Conservation (phyloP, 2,888 invertebrate species). For the Lapara coniferarum region DNA sequence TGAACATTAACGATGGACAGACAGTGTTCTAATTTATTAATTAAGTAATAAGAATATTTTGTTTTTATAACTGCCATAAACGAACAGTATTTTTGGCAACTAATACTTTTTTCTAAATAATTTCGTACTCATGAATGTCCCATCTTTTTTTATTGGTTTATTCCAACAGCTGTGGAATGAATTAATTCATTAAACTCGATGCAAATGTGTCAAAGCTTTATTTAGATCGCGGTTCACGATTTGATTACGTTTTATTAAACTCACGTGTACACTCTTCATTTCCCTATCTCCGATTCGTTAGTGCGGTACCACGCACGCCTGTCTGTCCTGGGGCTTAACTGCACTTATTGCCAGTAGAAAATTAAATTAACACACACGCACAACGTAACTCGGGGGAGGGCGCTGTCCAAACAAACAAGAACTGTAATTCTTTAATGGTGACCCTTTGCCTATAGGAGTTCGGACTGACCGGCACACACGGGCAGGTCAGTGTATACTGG, state of each 20-base stretch:
- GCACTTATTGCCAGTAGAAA: conserved; percentile 76
- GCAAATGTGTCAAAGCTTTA: conserved; percentile 1
- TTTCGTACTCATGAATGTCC: too few relatives aligned
- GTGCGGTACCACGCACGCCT: conserved; percentile 39
- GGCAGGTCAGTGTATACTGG: conserved; percentile 44
- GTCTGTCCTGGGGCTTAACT: conserved; percentile 59
- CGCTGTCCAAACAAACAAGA: conserved; percentile 54
- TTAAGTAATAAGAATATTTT: too few relatives aligned
- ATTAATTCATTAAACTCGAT: not conserved
- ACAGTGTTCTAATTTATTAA: too few relatives aligned
- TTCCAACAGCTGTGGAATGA: too few relatives aligned
- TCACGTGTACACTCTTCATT: conserved; percentile 12
- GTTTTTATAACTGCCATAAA: too few relatives aligned
- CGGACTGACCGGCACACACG: conserved; percentile 17
- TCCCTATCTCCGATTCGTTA: conserved; percentile 21
- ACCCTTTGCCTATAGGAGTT: conserved; percentile 34
- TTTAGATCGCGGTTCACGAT: not conserved
- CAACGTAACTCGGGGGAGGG: conserved; percentile 65
- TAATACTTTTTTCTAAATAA: too few relatives aligned
- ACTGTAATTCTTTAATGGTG: conserved; percentile 41
- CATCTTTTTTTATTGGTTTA: too few relatives aligned
- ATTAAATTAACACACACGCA: conserved; percentile 83
- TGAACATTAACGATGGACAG: too few relatives aligned
- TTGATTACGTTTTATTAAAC: conserved; percentile 18
- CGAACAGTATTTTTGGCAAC: too few relatives aligned